Evolutionary conservation across 2,888 invertebrate genomes (phyloP).

Genomic region (Osmoderma eremita): DNA sequence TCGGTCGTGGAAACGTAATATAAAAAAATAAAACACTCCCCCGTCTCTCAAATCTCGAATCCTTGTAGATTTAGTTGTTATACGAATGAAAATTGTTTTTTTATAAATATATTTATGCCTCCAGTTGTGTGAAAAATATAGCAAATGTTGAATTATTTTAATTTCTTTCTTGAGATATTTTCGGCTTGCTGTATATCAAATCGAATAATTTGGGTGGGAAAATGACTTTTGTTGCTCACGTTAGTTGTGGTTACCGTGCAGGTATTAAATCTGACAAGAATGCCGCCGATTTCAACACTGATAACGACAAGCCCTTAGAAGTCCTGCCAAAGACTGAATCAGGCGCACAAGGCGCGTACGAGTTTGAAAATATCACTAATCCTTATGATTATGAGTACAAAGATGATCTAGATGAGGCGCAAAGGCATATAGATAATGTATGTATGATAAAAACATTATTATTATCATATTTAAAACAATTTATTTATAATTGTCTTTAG

Average conservation of each 20-base stretch:
- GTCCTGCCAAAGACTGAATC: constrained; percentile 42
- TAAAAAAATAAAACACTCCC: background rate
- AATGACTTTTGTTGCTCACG: background rate
- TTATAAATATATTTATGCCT: background rate
- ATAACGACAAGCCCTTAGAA: constrained; percentile 51
- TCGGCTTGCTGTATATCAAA: constrained; percentile 16
- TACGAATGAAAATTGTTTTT: constrained; percentile 13
- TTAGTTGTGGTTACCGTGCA: constrained; percentile 35
- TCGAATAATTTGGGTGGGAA: background rate
- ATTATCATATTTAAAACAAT: constrained; percentile 15
- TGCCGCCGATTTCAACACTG: constrained; percentile 53
- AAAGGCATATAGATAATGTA: constrained; percentile 58
- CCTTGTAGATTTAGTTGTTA: background rate
- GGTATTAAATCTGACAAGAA: constrained; percentile 51
- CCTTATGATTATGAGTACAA: constrained; percentile 66
- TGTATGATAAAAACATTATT: constrained; percentile 46
- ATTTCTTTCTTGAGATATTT: background rate
- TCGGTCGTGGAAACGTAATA: constrained; percentile 66
- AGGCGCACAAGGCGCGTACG: constrained; percentile 55
- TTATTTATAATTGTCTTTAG: constrained; percentile 9
- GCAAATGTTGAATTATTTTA: no score
- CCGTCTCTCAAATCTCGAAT: background rate
- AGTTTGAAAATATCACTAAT: constrained; percentile 69
- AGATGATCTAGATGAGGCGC: constrained; percentile 61
- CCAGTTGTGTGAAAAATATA: no score